Conservation (phyloP, 2,797 vertebrate species). For the Enteromius afrohamiltoni region DNA sequence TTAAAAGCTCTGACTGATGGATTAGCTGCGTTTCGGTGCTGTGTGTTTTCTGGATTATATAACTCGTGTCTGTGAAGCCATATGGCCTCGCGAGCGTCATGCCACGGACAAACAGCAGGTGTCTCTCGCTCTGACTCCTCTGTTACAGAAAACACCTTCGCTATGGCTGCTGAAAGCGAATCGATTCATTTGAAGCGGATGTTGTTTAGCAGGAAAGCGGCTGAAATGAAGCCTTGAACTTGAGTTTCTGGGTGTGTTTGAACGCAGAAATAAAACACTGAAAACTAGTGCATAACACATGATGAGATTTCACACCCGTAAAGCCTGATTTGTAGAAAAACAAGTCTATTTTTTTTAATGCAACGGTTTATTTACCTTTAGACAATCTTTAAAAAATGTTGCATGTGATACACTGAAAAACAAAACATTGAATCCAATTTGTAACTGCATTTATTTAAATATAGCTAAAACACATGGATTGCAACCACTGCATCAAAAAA, state of each 20-base stretch:
- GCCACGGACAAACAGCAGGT: constrained; percentile 30
- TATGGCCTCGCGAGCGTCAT: constrained; percentile 1
- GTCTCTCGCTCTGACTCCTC: constrained; percentile 14
- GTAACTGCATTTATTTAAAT: too few species aligned
- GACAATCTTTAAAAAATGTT: neutral
- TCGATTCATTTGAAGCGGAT: neutral
- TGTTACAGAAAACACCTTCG: neutral
- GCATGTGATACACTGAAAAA: neutral
- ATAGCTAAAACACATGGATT: too few species aligned
- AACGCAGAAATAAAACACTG: neutral
- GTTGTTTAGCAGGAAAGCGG: constrained; percentile 14
- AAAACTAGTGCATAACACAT: neutral
- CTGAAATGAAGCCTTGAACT: constrained; percentile 8
- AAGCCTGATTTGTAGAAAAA: neutral
- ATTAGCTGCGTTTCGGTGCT: neutral
- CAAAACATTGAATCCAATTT: too few species aligned
- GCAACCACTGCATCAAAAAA: too few species aligned
- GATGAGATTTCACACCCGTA: neutral
- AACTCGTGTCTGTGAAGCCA: constrained; percentile 16
- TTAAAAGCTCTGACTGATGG: neutral
- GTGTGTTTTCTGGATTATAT: constrained; percentile 32
- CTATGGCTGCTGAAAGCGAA: neutral
- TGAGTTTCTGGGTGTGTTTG: neutral
- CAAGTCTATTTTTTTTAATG: neutral
- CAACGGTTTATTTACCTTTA: neutral